A percentile compares a stretch with the other conserved stretches of the same genome.
Evolutionary conservation across 2,797 vertebrate genomes (phyloP).

Genomic region (Nannoperca obscura): DNA sequence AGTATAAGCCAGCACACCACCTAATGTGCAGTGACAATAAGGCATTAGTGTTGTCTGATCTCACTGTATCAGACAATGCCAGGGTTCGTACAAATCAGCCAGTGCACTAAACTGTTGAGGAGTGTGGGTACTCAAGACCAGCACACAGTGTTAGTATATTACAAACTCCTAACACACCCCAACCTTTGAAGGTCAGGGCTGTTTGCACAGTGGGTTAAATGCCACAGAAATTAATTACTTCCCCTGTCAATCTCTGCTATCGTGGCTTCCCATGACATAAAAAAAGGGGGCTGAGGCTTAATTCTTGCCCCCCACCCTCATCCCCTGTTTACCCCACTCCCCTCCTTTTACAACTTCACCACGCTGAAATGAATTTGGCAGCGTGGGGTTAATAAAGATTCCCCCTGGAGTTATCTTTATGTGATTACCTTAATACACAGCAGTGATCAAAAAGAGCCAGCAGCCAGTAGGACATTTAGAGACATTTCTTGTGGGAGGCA

Average conservation of each 20-base stretch:
- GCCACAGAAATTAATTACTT: conserved; percentile 81
- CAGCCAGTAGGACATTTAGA: conserved; percentile 38
- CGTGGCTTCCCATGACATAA: conserved; percentile 61
- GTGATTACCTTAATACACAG: conserved; percentile 73
- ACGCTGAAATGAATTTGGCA: conserved; percentile 67
- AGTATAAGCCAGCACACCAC: conserved; percentile 7
- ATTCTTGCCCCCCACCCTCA: conserved; percentile 21
- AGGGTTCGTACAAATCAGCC: conserved; percentile 48
- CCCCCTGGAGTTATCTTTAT: conserved; percentile 67
- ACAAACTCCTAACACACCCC: conserved; percentile 58
- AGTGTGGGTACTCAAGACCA: conserved; percentile 33
- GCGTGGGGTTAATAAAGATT: conserved; percentile 75
- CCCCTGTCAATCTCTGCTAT: conserved; percentile 75
- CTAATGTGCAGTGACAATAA: conserved; percentile 41
- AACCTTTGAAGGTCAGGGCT: conserved; percentile 76
- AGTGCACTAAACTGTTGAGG: conserved; percentile 29
- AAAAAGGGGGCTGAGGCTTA: conserved; percentile 42
- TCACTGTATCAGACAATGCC: conserved; percentile 31
- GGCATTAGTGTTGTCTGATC: conserved; percentile 26
- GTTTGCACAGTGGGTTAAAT: conserved; percentile 76
- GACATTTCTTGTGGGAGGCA: conserved; percentile 37
- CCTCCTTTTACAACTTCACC: conserved; percentile 55
- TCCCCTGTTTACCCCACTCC: conserved; percentile 16
- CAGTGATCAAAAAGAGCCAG: conserved; percentile 67
- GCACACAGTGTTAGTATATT: conserved; percentile 47